Percentiles rank a stretch among this genome's conserved stretches.
Conservation (phyloP, 2,888 invertebrate genomes). For the Athetis lepigone region DNA sequence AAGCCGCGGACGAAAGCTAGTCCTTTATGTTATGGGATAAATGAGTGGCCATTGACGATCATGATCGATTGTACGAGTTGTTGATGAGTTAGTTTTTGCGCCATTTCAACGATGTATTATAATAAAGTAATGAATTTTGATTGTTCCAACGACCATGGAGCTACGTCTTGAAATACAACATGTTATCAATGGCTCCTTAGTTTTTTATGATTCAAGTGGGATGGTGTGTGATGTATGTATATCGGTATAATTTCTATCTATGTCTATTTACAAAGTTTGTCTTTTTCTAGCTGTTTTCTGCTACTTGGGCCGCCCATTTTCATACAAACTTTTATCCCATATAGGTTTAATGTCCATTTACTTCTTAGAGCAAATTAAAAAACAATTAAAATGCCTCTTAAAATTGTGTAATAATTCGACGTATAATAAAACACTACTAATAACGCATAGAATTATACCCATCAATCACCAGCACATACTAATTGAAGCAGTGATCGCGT, state of each 20-base stretch:
- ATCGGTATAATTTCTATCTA: too few species aligned
- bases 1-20: too few species aligned
- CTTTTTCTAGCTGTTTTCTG: too few species aligned
- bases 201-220: too few species aligned
- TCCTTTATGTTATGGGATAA: conserved; percentile 36
- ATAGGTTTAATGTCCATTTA: too few species aligned
- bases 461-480: neutral
- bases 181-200: conserved; percentile 7
- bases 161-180: conserved; percentile 11
- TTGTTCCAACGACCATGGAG: conserved; percentile 17
- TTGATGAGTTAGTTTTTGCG: conserved; percentile 50
- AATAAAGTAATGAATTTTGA: conserved; percentile 53
- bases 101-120: conserved; percentile 31
- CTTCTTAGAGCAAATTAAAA: too few species aligned
- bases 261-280: too few species aligned
- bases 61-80: conserved; percentile 54
- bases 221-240: neutral
- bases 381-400: too few species aligned
- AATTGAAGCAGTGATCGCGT: conserved; percentile 32
- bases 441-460: conserved; percentile 11
- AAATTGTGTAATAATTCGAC: too few species aligned
- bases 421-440: too few species aligned
- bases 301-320: too few species aligned
- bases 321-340: too few species aligned
- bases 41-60: conserved; percentile 48